phyloP scores from a whole-genome alignment of 30 jellyfish, hydroid and myxozoan species.

The Turritopsis rubra region DNA sequence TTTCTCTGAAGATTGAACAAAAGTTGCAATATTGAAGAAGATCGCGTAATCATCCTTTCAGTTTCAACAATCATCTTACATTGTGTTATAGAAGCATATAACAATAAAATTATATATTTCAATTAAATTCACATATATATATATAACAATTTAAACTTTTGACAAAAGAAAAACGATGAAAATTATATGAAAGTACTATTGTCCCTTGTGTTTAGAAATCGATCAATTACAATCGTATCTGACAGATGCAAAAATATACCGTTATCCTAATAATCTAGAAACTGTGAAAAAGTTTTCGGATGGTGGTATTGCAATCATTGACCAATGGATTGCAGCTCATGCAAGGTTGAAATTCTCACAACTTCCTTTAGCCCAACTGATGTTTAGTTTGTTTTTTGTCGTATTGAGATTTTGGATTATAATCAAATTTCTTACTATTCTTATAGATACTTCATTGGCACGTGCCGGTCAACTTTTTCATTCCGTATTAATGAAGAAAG shows the following conservation, averaged over 20 bases:
- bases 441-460: slow-evolving; percentile 58
- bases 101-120: no score
- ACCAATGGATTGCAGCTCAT: slow-evolving; percentile 98
- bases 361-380: no score
- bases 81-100: no score
- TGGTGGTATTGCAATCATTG: slow-evolving; percentile 90
- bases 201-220: slow-evolving; percentile 32
- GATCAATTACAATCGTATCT: slow-evolving; percentile 62
- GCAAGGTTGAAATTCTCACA: slow-evolving; percentile 28
- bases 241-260: slow-evolving; percentile 29
- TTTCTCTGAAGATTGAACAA: no score
- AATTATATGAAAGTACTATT: background rate
- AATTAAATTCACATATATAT: no score
- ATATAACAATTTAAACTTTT: no score
- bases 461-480: slow-evolving; percentile 85
- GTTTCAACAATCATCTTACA: no score
- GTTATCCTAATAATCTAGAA: slow-evolving; percentile 45
- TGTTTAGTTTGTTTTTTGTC: no score
- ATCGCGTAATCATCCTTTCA: no score
- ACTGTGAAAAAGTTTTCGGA: slow-evolving; percentile 51
- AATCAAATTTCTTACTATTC: background rate
- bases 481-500: slow-evolving; percentile 87
- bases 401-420: background rate
- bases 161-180: background rate
- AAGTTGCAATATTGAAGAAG: no score